A percentile compares a stretch with the other conserved stretches of the same genome.
phyloP scores from a whole-genome alignment of 2,797 vertebrate species.

The Ispidina lecontei region DNA sequence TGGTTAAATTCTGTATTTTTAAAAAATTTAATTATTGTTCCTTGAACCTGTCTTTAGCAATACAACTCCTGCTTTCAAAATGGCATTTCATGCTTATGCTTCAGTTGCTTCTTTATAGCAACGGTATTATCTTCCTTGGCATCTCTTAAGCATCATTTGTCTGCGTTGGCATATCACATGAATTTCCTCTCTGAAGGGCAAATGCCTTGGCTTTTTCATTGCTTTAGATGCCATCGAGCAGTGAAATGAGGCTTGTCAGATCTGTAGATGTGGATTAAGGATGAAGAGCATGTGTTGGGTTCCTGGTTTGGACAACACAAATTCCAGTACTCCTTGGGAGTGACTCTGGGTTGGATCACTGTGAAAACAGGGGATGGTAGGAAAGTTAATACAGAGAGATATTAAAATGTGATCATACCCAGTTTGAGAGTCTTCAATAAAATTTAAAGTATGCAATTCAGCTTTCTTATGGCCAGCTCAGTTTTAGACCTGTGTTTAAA shows the following conservation, averaged over 20 bases:
- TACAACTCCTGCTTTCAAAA: neutral
- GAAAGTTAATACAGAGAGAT: neutral
- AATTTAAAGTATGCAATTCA: neutral
- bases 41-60: neutral
- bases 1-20: neutral
- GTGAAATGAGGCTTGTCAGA: neutral
- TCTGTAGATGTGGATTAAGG: neutral
- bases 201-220: neutral
- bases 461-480: neutral
- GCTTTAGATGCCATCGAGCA: neutral
- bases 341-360: neutral
- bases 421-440: neutral
- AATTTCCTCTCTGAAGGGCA: neutral
- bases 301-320: neutral
- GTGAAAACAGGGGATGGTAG: neutral
- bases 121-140: neutral
- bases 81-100: neutral
- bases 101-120: neutral
- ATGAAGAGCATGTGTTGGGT: neutral
- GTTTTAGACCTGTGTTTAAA: neutral
- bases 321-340: neutral
- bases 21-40: neutral
- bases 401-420: neutral
- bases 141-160: neutral
- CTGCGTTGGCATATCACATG: neutral